Base-by-base conservation (phyloP, 2,113 vertebrate genomes). In the Triplophysa tibetana region DNA sequence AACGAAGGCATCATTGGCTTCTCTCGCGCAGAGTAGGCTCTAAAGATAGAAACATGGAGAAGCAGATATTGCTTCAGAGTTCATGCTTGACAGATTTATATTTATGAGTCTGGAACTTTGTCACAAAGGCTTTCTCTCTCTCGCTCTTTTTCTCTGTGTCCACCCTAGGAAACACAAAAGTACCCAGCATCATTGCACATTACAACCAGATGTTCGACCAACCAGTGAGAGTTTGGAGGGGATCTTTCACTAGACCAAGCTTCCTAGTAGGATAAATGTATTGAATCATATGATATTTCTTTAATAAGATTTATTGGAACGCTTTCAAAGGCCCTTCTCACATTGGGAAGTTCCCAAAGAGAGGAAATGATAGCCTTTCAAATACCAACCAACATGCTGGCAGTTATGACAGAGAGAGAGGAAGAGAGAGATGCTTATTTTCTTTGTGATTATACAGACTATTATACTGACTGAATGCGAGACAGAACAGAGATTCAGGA, bases 131-230 rank as follows among this genome's bases (percentile, higher is more conserved):
- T 75, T 56, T 56, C 45, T 82, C 50, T 60, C 79, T 73, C 43
- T 75, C 60, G 33, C 33, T 56, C 50, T 26, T 70, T 74, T 82
- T 72, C 24, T 43, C 14, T 21, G 41, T 41, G 61, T 54, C 75
- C 77, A 29, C 43, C 41, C 70, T 73, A 86, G 87, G 86, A 77
- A 70, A 79, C 70, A 83, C 16, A 84, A 85, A 75, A 83, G 70
- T 76, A 69, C 69, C 70, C 70, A 19, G 58, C 75, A 54, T 70
- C n/a, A 24, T 77, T 66, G 67, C 29, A 54, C 83, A 91, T 91
- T 85, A 75, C 72, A 88, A 89, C 86, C 90, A 93, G 88, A 91
- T 90, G 90, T 87, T 75, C 58, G 17, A 62, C 67, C 61, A 58
- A 82, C 68, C 38, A 72, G 69, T 45, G 41, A 69, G 61, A 69